Conservation (phyloP, 1,140 invertebrate genomes). For the Ceratosolen solmsi region DNA sequence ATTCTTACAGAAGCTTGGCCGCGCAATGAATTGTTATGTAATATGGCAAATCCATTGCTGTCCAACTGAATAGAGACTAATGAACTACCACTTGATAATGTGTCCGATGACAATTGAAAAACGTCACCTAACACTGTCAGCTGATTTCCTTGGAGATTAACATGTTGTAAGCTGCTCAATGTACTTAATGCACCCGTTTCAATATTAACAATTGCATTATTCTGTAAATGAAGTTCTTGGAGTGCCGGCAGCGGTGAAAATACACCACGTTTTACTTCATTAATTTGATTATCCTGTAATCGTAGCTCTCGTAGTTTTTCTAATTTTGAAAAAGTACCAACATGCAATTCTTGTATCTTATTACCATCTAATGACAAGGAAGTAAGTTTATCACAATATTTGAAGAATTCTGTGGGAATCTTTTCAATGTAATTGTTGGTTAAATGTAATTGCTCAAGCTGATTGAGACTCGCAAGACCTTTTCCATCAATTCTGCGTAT, state of each 20-base stretch:
- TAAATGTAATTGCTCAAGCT: slow-evolving; percentile 87
- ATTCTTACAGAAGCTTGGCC: slow-evolving; percentile 87
- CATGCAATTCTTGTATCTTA: slow-evolving; percentile 85
- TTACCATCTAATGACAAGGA: slow-evolving; percentile 94
- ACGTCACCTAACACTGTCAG: slow-evolving; percentile 86
- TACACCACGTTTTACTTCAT: slow-evolving; percentile 82
- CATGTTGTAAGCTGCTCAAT: slow-evolving; percentile 87
- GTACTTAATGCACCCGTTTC: slow-evolving; percentile 88
- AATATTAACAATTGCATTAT: slow-evolving; percentile 87
- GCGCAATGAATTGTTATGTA: slow-evolving; percentile 85
- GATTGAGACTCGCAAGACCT: slow-evolving; percentile 81
- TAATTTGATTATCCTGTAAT: slow-evolving; percentile 88
- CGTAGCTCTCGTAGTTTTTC: slow-evolving; percentile 86
- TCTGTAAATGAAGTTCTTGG: slow-evolving; percentile 89
- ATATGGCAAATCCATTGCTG: slow-evolving; percentile 83
- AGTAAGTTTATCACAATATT: slow-evolving; percentile 81
- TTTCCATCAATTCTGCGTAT: slow-evolving; percentile 83
- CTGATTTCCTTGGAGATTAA: slow-evolving; percentile 89
- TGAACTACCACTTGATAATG: slow-evolving; percentile 74
- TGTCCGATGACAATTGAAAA: slow-evolving; percentile 79
- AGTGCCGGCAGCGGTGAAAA: slow-evolving; percentile 86
- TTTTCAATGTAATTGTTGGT: slow-evolving; percentile 89
- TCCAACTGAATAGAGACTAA: slow-evolving; percentile 90
- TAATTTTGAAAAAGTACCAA: slow-evolving; percentile 84
- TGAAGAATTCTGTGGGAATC: slow-evolving; percentile 83